Percentiles rank a stretch among this genome's conserved stretches.
These are phyloP conservation scores for Lymantria monacha DNA, from an alignment of 2,888 invertebrate genomes.

Conservation along the genomic window DNA sequence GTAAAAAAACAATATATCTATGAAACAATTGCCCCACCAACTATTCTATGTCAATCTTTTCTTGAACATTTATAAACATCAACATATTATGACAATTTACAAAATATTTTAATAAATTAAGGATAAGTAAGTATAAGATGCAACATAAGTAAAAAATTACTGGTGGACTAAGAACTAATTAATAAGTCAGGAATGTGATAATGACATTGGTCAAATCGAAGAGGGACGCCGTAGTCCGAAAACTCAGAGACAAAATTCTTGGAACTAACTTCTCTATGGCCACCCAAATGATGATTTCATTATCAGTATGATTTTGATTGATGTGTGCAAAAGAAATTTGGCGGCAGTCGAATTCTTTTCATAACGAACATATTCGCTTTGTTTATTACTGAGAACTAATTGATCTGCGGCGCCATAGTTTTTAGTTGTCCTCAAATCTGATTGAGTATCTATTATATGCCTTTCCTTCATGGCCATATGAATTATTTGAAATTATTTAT, in stretches of 20 bases:
- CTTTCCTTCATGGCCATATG: not conserved
- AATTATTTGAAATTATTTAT: no score
- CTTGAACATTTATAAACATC: no score
- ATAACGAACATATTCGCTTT: slow-evolving; percentile 71
- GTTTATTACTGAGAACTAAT: slow-evolving; percentile 80
- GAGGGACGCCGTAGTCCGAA: slow-evolving; percentile 23
- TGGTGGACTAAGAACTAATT: slow-evolving; percentile 57
- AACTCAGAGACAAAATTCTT: slow-evolving; percentile 58
- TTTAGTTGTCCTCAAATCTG: slow-evolving; percentile 48
- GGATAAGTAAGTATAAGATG: not conserved
- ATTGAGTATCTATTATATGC: slow-evolving; percentile 22
- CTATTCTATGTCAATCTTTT: no score
- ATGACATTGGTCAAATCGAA: slow-evolving; percentile 61
- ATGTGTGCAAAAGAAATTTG: slow-evolving; percentile 76
- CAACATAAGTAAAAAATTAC: not conserved
- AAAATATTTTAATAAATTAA: no score
- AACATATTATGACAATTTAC: no score
- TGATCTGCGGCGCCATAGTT: slow-evolving; percentile 76
- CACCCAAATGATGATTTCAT: slow-evolving; percentile 83
- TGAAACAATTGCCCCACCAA: no score
- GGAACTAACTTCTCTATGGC: slow-evolving; percentile 75
- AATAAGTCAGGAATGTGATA: slow-evolving; percentile 81
- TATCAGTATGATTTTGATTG: slow-evolving; percentile 82
- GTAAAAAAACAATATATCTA: no score
- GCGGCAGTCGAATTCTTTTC: slow-evolving; percentile 71